Percentiles rank a stretch among this genome's conserved stretches.
Evolutionary conservation across 2,888 invertebrate genomes (phyloP).

Genomic region (Morpho achilles): DNA sequence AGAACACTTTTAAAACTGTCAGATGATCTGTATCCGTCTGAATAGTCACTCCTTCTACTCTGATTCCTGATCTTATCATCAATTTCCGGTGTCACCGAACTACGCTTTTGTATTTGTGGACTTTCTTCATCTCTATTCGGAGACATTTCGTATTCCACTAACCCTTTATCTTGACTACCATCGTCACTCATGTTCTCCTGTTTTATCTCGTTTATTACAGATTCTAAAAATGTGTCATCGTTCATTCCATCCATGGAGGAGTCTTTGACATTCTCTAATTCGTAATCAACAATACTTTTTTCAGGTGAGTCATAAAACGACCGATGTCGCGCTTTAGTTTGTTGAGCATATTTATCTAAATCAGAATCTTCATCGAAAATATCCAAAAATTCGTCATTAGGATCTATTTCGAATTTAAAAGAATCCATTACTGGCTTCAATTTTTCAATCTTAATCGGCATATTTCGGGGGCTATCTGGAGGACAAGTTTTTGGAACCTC

Average conservation of each 20-base stretch:
- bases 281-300: constrained; percentile 42
- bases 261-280: constrained; percentile 43
- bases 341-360: constrained; percentile 43
- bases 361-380: constrained; percentile 50
- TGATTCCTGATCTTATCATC: constrained; percentile 38
- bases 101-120: constrained; percentile 27
- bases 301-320: constrained; percentile 44
- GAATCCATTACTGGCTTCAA: constrained; percentile 64
- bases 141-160: constrained; percentile 69
- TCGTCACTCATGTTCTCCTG: constrained; percentile 59
- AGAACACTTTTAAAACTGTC: constrained; percentile 49
- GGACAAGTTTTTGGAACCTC: constrained; percentile 28
- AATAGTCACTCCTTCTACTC: constrained; percentile 46
- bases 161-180: constrained; percentile 54
- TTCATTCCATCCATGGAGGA: constrained; percentile 48
- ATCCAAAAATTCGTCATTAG: constrained; percentile 55
- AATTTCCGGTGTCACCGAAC: constrained; percentile 60
- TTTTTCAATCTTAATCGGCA: constrained; percentile 44
- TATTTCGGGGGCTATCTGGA: neutral
- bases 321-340: constrained; percentile 35
- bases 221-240: constrained; percentile 66
- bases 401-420: constrained; percentile 65
- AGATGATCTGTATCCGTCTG: constrained; percentile 48
- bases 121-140: constrained; percentile 43
- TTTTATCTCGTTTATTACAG: constrained; percentile 69